Conservation (phyloP, 2,113 vertebrate genomes). For the Rhabdornis inornatus region DNA sequence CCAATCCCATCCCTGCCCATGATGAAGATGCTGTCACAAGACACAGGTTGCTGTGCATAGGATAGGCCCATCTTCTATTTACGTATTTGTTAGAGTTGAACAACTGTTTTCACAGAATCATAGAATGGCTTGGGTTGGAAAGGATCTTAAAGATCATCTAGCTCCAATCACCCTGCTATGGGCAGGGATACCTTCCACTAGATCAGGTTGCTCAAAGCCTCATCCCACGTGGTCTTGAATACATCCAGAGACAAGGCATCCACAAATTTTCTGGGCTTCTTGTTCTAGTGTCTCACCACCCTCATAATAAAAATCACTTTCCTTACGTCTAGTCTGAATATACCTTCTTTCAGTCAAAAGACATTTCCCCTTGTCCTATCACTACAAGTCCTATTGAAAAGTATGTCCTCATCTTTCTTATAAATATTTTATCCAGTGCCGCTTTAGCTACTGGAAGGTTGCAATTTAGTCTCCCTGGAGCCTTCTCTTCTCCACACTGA, state of each 20-base stretch:
- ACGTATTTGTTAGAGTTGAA: background rate
- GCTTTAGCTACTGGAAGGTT: background rate
- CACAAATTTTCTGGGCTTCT: background rate
- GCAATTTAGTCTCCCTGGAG: background rate
- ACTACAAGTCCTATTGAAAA: background rate
- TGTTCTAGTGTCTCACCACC: background rate
- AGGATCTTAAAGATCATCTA: background rate
- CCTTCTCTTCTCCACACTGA: background rate
- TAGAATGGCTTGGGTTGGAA: background rate
- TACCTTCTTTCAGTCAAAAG: background rate
- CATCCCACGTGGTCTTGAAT: background rate
- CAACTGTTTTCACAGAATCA: background rate
- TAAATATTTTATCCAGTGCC: background rate
- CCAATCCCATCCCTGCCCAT: background rate
- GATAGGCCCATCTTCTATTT: background rate
- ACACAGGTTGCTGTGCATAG: accelerated
- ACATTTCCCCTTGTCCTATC: background rate
- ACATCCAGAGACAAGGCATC: background rate
- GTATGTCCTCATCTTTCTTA: background rate
- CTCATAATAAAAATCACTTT: background rate
- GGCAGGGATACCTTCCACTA: background rate
- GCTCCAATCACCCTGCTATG: background rate
- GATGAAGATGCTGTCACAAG: background rate
- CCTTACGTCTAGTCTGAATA: background rate
- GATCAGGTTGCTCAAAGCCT: background rate